A percentile compares a stretch with the other conserved stretches of the same genome.
Evolutionary conservation across 2,113 vertebrate species (phyloP).

Genomic region (Pogonocichla stellata): DNA sequence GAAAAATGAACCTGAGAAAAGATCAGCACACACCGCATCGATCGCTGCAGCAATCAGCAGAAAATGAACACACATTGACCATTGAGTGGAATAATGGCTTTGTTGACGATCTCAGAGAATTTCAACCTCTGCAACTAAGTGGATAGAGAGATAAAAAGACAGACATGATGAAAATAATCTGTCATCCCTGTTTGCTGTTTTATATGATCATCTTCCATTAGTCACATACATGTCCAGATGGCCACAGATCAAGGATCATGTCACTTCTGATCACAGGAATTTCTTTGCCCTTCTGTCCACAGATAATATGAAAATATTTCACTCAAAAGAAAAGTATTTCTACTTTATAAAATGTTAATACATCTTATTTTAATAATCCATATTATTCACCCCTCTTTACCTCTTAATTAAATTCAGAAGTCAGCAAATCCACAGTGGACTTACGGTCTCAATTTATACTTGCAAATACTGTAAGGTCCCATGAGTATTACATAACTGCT

Average conservation of each 20-base stretch:
- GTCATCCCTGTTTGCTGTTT: background rate
- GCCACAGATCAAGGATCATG: background rate
- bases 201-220: background rate
- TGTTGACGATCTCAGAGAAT: slow-evolving; percentile 55
- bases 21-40: background rate
- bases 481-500: background rate
- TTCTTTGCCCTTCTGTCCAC: background rate
- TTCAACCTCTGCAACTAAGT: slow-evolving; percentile 21
- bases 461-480: background rate
- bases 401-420: background rate
- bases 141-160: background rate
- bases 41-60: slow-evolving; percentile 43
- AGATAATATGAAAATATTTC: background rate
- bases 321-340: background rate
- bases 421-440: background rate
- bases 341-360: background rate
- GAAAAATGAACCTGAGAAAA: slow-evolving; percentile 33
- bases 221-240: background rate
- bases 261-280: background rate
- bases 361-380: background rate
- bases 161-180: background rate
- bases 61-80: slow-evolving; percentile 65
- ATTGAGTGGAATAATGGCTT: slow-evolving; percentile 69
- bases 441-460: background rate
- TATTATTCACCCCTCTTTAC: background rate